phyloP scores from a whole-genome alignment of 2,797 vertebrate genomes.

The Cetoscarus ocellatus region DNA sequence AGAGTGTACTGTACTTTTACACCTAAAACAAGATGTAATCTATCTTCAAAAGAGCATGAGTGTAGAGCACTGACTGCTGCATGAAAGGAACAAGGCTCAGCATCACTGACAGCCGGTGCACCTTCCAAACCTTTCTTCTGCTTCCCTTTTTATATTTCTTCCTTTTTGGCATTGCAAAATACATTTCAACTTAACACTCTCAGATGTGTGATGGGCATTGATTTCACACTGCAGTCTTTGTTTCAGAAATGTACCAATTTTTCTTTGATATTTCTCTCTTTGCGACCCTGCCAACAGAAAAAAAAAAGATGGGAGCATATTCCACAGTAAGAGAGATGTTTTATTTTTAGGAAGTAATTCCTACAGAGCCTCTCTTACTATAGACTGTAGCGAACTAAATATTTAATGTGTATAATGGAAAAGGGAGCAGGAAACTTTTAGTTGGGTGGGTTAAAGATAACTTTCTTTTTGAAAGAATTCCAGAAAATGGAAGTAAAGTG shows the following conservation, averaged over 20 bases:
- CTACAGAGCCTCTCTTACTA: conserved; percentile 41
- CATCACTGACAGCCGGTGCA: conserved; percentile 62
- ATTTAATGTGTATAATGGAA: conserved; percentile 66
- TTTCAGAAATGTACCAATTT: conserved; percentile 67
- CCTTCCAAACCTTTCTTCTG: conserved; percentile 64
- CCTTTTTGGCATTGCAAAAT: conserved; percentile 61
- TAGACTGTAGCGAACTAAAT: conserved; percentile 68
- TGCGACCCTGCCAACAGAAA: conserved; percentile 45
- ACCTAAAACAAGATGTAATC: conserved; percentile 77
- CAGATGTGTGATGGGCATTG: conserved; percentile 67
- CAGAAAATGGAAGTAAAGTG: conserved; percentile 38
- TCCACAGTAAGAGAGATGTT: conserved; percentile 41
- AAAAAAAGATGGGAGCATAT: conserved; percentile 39
- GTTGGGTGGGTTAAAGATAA: conserved; percentile 37
- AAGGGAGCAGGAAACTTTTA: conserved; percentile 59
- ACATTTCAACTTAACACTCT: conserved; percentile 62
- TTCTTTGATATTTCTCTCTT: conserved; percentile 71
- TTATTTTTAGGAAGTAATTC: conserved; percentile 47
- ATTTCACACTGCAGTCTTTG: conserved; percentile 67
- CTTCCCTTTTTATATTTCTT: conserved; percentile 39
- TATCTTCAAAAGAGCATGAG: conserved; percentile 72
- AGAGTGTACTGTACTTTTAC: conserved; percentile 67
- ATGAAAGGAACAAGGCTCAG: conserved; percentile 65
- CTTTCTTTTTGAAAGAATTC: conserved; percentile 47
- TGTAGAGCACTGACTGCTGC: conserved; percentile 57